Evolutionary conservation across 2,888 invertebrate genomes (phyloP), one percentile per base, ranked within the genome.

Genomic region (Boloria euphrosyne): DNA sequence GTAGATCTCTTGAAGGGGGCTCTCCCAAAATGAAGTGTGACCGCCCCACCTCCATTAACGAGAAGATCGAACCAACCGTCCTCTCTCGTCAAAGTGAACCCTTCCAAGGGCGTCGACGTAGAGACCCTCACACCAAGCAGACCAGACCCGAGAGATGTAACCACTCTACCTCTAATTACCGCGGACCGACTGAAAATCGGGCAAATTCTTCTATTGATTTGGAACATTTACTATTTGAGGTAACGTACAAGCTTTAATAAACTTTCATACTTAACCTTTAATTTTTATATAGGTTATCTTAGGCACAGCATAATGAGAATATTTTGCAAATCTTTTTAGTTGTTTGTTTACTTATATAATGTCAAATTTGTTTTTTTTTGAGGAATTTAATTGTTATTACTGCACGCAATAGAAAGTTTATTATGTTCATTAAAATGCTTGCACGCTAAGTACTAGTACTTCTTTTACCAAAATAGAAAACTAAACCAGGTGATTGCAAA

Each of bases 11-110:
- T 95, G 89, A 98, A 98, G 1, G 98, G 98, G 51, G 97, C 96
- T 68, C 98, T 93, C 66, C 98, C 98, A 82, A 99, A 99, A 83
- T 98, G 97, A 60, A 99, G 90, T 0, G 97, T 98, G 3, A 99
- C 97, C 0, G 98, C 98, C 0, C 98, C 98, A 0, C 99, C 99
- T n/a, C 99, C 99, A 87, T 99, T 99, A 16, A 99, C 99, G 81
- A 99, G 94, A 60, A 99, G 94, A 90, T 99, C 99, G 92, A 99
- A 99, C 97, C 97, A 97, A 59, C 98, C 98, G 78, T 97, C 97
- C 74, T 97, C 97, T 68, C 97, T 93, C 3, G 98, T 98, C 67
- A 98, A 88, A 0, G 99, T 99, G 89, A 98, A 98, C 14, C 99
- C 99, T 93, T 98, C 98, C 57, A 97, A 93, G n/a, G 98, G 96